These are phyloP conservation scores for Hirtodrosophila trivittata DNA, from an alignment of 2,888 invertebrate genomes.

Conservation along the genomic window DNA sequence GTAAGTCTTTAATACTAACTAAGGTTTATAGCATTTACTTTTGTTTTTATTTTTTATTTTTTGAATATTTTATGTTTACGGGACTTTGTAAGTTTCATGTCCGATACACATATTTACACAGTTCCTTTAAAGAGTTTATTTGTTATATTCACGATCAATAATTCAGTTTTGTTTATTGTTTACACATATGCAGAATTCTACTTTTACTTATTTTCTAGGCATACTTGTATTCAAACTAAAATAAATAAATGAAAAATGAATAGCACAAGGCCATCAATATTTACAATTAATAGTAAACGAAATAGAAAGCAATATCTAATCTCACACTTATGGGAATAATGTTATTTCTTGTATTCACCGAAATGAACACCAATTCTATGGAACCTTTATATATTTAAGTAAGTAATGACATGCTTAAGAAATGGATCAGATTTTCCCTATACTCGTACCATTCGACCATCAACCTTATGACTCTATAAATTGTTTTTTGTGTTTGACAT, in stretches of 20 bases:
- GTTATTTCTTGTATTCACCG: too few relatives aligned
- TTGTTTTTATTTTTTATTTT: constrained; percentile 26
- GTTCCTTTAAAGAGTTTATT: constrained; percentile 28
- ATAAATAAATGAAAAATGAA: not conserved
- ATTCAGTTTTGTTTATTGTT: constrained; percentile 28
- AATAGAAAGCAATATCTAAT: too few relatives aligned
- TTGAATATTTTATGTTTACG: constrained; percentile 31
- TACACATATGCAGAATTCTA: constrained; percentile 45
- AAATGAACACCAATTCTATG: too few relatives aligned
- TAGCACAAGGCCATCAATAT: constrained; percentile 17
- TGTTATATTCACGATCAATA: not conserved
- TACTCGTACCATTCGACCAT: too few relatives aligned
- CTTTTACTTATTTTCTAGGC: not conserved
- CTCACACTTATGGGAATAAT: too few relatives aligned
- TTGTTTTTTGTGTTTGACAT: not conserved
- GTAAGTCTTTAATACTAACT: constrained; percentile 61
- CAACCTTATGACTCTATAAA: too few relatives aligned
- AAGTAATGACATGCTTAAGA: too few relatives aligned
- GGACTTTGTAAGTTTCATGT: constrained; percentile 46
- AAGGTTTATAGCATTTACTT: constrained; percentile 33
- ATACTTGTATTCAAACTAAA: too few relatives aligned
- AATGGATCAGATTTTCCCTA: too few relatives aligned
- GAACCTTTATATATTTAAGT: too few relatives aligned
- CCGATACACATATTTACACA: constrained; percentile 61
- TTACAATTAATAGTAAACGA: constrained; percentile 30